Conservation (phyloP, 2,888 invertebrate genomes). For the Neoscelio sp. region DNA sequence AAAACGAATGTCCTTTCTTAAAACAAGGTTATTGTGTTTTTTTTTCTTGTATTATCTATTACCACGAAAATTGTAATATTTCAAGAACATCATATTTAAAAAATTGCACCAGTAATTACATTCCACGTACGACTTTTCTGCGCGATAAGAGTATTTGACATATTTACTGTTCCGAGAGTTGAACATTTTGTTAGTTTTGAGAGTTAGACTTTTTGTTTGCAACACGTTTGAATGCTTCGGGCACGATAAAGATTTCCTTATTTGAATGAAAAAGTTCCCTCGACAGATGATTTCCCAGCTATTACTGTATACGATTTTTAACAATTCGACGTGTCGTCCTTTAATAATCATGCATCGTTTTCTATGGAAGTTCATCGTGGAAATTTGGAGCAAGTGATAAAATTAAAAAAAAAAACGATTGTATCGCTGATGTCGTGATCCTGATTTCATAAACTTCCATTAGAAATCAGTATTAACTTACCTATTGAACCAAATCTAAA, state of each 20-base stretch:
- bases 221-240: conserved; percentile 32
- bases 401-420: conserved; percentile 3
- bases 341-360: conserved; percentile 35
- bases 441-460: not conserved
- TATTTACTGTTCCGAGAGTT: conserved; percentile 26
- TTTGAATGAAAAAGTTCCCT: conserved; percentile 39
- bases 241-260: conserved; percentile 39
- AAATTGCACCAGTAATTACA: conserved; percentile 17
- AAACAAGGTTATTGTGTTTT: no score
- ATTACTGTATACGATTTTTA: conserved; percentile 38
- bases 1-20: no score
- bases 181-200: not conserved
- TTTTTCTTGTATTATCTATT: no score
- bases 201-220: conserved; percentile 32
- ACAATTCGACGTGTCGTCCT: conserved; percentile 31
- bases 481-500: not conserved
- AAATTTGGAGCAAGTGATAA: no score
- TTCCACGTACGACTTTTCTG: conserved; percentile 1
- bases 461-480: not conserved
- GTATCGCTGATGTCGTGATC: not conserved
- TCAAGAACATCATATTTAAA: no score
- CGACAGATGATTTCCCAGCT: conserved; percentile 34
- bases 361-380: conserved; percentile 28
- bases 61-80: no score
- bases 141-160: conserved; percentile 37